phyloP scores from a whole-genome alignment of 2,113 vertebrate species.

The Cryptomyrus ogoouensis region DNA sequence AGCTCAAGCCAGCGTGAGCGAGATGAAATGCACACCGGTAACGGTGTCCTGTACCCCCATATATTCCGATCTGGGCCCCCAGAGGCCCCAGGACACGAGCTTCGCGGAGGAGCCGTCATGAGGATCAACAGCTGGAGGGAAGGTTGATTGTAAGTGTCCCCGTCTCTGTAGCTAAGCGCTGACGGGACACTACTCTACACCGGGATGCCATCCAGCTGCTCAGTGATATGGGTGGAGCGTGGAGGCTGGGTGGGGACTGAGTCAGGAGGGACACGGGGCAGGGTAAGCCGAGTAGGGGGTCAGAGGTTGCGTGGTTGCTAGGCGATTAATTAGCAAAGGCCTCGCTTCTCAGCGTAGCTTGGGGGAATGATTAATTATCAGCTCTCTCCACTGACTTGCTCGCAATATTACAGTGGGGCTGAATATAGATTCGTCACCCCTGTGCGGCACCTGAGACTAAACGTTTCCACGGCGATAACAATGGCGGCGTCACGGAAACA shows the following conservation, averaged over 20 bases:
- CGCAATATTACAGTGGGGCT: not conserved
- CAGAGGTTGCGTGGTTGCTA: not conserved
- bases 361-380: not conserved
- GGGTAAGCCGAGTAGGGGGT: not conserved
- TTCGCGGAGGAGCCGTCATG: not conserved
- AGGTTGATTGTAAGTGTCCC: constrained; percentile 3
- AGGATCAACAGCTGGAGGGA: not conserved
- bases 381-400: not conserved
- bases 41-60: not conserved
- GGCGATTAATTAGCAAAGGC: not conserved
- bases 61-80: not conserved
- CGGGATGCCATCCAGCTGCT: not conserved
- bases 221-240: not conserved
- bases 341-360: not conserved
- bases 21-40: not conserved
- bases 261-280: not conserved
- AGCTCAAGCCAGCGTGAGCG: not conserved
- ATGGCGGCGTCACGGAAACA: not conserved
- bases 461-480: not conserved
- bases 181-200: not conserved
- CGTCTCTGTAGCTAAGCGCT: not conserved
- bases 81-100: not conserved
- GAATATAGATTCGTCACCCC: not conserved
- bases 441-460: not conserved
- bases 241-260: not conserved